phyloP scores from a whole-genome alignment of 2,888 invertebrate species.

The Oscheius sp. region DNA sequence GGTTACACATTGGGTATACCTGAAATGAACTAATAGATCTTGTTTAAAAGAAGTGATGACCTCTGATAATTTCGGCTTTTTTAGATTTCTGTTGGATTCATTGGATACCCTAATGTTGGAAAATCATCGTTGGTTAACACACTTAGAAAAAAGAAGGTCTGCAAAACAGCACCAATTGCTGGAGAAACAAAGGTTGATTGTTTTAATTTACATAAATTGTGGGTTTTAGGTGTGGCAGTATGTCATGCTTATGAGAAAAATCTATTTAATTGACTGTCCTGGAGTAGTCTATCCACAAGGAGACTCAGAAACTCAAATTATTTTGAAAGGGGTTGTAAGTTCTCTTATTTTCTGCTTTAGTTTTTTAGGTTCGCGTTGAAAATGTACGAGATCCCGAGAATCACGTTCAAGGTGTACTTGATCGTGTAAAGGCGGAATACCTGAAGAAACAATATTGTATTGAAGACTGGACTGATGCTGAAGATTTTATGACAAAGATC shows the following conservation, averaged over 20 bases:
- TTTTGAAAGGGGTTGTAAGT: conserved; percentile 89
- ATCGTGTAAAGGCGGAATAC: conserved; percentile 84
- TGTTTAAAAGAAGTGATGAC: neutral
- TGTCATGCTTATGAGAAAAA: conserved; percentile 93
- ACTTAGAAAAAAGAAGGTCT: conserved; percentile 92
- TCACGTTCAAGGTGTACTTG: conserved; percentile 86
- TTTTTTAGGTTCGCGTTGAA: conserved; percentile 82
- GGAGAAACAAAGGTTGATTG: conserved; percentile 78
- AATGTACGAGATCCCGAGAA: conserved; percentile 91
- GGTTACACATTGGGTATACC: neutral
- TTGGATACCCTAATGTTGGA: conserved; percentile 98
- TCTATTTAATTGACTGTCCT: conserved; percentile 97
- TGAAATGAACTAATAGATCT: neutral
- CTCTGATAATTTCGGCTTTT: conserved; percentile 3
- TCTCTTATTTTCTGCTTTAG: neutral
- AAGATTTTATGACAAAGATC: conserved; percentile 89
- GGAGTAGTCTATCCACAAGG: conserved; percentile 95
- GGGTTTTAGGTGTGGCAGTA: conserved; percentile 90
- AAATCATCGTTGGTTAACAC: conserved; percentile 98
- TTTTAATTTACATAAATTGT: neutral
- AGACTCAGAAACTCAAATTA: conserved; percentile 86
- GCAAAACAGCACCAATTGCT: conserved; percentile 96
- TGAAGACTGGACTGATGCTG: conserved; percentile 81
- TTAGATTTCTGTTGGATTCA: conserved; percentile 92
- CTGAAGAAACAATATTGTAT: conserved; percentile 86